phyloP scores from a whole-genome alignment of 2,113 vertebrate species.

The Calidris pugnax region DNA sequence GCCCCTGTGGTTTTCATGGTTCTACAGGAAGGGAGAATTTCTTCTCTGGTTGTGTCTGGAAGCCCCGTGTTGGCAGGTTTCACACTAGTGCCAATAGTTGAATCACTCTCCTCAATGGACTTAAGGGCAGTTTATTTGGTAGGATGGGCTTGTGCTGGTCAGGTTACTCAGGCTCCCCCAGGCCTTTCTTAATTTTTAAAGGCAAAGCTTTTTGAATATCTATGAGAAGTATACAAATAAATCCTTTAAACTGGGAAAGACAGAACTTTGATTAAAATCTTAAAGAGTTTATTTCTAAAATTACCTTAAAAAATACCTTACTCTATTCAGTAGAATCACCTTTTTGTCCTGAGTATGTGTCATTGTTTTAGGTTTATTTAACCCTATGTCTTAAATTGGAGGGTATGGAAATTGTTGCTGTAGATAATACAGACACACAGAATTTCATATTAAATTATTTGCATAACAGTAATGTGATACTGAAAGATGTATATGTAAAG shows the following conservation, averaged over 20 bases:
- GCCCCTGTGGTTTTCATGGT: rapidly evolving
- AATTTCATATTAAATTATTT: not conserved
- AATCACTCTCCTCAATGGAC: not conserved
- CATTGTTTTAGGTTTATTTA: not conserved
- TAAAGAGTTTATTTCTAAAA: not conserved
- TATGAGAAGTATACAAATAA: not conserved
- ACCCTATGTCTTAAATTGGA: not conserved
- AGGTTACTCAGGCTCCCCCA: not conserved
- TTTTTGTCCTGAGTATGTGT: not conserved
- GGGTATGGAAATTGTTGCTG: not conserved
- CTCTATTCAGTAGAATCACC: not conserved
- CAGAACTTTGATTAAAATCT: not conserved
- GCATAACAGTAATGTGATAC: not conserved
- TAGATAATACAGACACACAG: not conserved
- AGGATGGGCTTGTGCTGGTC: not conserved
- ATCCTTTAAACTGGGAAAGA: not conserved
- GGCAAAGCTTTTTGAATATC: not conserved
- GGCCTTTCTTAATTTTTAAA: not conserved
- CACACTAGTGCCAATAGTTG: not conserved
- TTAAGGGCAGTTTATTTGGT: not conserved
- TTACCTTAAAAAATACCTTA: not conserved
- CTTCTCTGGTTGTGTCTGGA: not conserved
- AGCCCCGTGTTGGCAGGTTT: not conserved
- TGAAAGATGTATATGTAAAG: not conserved
- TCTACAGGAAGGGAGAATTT: not conserved